phyloP scores from a whole-genome alignment of 2,888 invertebrate genomes.

The Pseudoips prasinana region DNA sequence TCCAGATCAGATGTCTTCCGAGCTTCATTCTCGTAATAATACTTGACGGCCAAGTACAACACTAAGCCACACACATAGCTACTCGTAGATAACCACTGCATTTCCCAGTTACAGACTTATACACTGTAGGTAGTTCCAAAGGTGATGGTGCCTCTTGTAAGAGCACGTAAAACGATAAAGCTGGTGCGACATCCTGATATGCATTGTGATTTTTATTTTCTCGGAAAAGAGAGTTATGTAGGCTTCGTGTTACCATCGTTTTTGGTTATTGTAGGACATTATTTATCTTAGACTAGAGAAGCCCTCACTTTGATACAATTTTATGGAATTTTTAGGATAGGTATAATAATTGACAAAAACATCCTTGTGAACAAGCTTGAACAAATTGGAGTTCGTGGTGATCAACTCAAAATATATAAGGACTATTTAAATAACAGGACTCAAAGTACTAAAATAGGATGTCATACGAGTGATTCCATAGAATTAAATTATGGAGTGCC shows the following conservation, averaged over 20 bases:
- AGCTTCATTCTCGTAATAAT: slow-evolving; percentile 68
- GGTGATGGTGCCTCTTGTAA: slow-evolving; percentile 36
- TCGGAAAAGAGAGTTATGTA: slow-evolving; percentile 11
- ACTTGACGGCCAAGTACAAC: slow-evolving; percentile 52
- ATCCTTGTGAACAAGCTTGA: too few relatives aligned
- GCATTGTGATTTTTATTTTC: neutral
- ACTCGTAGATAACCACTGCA: slow-evolving; percentile 58
- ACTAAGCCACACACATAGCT: slow-evolving; percentile 61
- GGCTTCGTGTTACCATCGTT: slow-evolving; percentile 11
- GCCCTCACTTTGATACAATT: too few relatives aligned
- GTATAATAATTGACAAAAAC: too few relatives aligned
- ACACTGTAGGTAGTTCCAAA: slow-evolving; percentile 8
- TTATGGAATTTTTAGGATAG: too few relatives aligned
- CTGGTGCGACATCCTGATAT: slow-evolving; percentile 33
- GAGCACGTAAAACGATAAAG: slow-evolving; percentile 52
- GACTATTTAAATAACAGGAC: too few relatives aligned
- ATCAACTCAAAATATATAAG: too few relatives aligned
- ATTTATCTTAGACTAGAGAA: too few relatives aligned
- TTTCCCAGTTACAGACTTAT: slow-evolving; percentile 24
- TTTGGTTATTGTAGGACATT: neutral
- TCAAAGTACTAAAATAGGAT: too few relatives aligned
- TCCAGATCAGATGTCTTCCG: slow-evolving; percentile 41
- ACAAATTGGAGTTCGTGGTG: too few relatives aligned
- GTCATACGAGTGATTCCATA: too few relatives aligned
- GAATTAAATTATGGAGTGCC: too few relatives aligned